Percentiles rank a stretch among this genome's conserved stretches.
phyloP scores from a whole-genome alignment of 2,797 vertebrate species.

The Picus viridis region DNA sequence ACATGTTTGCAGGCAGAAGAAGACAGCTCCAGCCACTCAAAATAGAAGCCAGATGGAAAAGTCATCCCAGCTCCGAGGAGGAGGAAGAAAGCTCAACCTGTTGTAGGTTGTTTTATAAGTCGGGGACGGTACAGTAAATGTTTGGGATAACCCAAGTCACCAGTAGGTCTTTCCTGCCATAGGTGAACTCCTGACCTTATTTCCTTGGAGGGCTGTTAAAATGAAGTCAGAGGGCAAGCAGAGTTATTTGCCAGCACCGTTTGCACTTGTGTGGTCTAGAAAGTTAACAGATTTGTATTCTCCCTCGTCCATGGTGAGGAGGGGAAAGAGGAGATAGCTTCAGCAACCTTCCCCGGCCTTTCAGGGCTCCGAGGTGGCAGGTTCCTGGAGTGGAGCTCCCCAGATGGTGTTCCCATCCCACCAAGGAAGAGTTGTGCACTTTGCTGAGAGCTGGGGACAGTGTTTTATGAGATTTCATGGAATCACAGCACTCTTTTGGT shows the following conservation, averaged over 20 bases:
- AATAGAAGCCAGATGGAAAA: conserved; percentile 82
- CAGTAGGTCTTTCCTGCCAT: conserved; percentile 87
- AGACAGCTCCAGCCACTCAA: conserved; percentile 67
- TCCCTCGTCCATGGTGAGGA: not conserved
- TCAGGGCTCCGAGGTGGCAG: not conserved
- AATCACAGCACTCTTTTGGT: no score
- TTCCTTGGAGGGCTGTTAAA: conserved; percentile 90
- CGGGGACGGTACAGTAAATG: conserved; percentile 78
- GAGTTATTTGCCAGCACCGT: conserved; percentile 90
- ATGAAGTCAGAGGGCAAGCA: conserved; percentile 92
- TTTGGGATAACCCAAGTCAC: conserved; percentile 83
- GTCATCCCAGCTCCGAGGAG: conserved; percentile 65
- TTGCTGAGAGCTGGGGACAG: not conserved
- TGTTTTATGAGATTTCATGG: not conserved
- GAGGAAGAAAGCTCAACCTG: conserved; percentile 52
- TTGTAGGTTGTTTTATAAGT: conserved; percentile 78
- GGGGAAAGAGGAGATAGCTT: conserved; percentile 36
- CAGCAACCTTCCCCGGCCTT: conserved; percentile 6
- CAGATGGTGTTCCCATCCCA: not conserved
- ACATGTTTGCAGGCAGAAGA: conserved; percentile 74
- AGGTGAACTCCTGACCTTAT: conserved; percentile 93
- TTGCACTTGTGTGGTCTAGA: conserved; percentile 96
- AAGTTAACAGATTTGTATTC: conserved; percentile 77
- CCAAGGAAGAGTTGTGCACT: not conserved
- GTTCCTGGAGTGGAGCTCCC: not conserved